Evolutionary conservation across 2,113 vertebrate species (phyloP).

Genomic region (Platichthys stellatus): DNA sequence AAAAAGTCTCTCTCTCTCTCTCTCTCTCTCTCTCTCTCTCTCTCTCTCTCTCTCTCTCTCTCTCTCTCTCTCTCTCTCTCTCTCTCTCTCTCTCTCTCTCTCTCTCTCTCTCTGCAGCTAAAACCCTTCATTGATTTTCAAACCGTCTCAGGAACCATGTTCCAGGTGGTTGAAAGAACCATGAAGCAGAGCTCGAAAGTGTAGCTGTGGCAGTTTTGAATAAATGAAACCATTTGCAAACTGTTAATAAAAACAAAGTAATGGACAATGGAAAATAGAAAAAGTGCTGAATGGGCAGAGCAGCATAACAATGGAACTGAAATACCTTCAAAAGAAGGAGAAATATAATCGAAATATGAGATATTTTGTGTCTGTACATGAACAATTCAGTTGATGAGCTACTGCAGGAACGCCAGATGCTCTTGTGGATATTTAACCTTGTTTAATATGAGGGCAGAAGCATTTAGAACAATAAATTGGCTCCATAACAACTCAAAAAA

Average conservation of each 20-base stretch:
- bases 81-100: conserved; percentile 31
- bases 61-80: conserved; percentile 27
- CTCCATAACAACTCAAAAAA: conserved; percentile 10
- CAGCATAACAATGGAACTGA: background rate
- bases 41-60: conserved; percentile 27
- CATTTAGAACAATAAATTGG: conserved; percentile 1
- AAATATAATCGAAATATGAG: background rate
- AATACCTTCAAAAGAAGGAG: background rate
- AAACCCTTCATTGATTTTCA: conserved; percentile 63
- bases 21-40: conserved; percentile 32
- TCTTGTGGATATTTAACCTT: conserved; percentile 1
- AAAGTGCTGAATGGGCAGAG: background rate
- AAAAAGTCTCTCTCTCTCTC: conserved; percentile 42
- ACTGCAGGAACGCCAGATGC: background rate
- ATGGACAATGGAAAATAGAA: conserved; percentile 38
- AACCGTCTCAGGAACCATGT: conserved; percentile 40
- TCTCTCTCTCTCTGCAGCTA: conserved; percentile 48
- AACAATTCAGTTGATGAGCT: background rate
- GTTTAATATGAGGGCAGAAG: background rate
- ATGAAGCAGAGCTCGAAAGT: conserved; percentile 45
- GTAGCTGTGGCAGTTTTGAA: conserved; percentile 41
- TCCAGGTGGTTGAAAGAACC: conserved; percentile 52
- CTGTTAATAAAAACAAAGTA: conserved; percentile 53
- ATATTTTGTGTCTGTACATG: background rate
- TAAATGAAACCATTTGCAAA: conserved; percentile 37